Evolutionary conservation across 2,888 invertebrate genomes (phyloP).

Genomic region (Rhogogaster chlorosoma): DNA sequence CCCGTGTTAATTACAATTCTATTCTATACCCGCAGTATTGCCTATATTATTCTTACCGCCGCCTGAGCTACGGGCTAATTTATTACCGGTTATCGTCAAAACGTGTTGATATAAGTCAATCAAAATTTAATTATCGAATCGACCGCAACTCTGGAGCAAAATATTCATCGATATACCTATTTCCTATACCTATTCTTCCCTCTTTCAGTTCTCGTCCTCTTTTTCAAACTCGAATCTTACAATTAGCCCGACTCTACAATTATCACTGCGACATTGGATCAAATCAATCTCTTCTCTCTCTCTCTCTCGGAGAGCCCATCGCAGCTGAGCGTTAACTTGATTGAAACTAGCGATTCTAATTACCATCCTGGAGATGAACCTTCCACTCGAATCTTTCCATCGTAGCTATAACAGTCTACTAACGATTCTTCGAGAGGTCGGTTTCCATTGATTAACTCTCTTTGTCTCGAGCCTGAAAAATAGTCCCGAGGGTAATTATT

Average conservation of each 20-base stretch:
- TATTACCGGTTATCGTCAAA: slow-evolving; percentile 5
- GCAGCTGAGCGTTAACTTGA: slow-evolving; percentile 25
- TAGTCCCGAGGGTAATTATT: background rate
- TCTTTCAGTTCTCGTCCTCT: too few species aligned
- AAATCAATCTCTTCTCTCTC: slow-evolving; percentile 9
- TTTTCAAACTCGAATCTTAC: too few species aligned
- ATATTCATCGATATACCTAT: too few species aligned
- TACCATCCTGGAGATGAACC: background rate
- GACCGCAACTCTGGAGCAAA: background rate
- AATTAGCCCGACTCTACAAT: too few species aligned
- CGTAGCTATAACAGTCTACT: background rate
- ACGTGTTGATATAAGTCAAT: slow-evolving; percentile 18
- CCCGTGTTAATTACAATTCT: slow-evolving; percentile 47
- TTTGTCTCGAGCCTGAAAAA: background rate
- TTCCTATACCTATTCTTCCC: too few species aligned
- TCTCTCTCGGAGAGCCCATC: background rate
- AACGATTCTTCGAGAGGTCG: background rate
- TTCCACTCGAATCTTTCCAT: background rate
- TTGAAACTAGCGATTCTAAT: slow-evolving; percentile 13
- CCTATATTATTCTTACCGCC: background rate
- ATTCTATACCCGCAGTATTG: background rate
- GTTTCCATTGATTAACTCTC: slow-evolving; percentile 17
- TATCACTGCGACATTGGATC: background rate
- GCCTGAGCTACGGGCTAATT: background rate
- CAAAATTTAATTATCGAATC: background rate